Percentiles rank a stretch among this genome's conserved stretches.
Evolutionary conservation across 92 coral and sea anemone species (phyloP).

Genomic region (Bergia puertoricense): DNA sequence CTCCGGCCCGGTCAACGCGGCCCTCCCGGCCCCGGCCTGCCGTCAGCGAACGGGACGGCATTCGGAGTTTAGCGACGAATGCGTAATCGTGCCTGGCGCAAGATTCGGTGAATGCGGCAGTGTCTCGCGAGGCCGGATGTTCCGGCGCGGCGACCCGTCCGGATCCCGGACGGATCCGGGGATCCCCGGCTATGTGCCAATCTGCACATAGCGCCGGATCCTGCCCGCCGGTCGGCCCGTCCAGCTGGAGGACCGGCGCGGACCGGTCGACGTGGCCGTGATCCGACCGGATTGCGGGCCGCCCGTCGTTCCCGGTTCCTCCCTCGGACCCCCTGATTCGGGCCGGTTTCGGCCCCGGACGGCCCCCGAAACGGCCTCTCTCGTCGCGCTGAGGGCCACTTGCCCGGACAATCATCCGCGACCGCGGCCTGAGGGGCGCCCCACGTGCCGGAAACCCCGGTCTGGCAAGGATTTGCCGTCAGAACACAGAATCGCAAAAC

Average conservation of each 20-base stretch:
- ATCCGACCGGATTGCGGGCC: constrained; percentile 17
- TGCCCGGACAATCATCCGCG: constrained; percentile 1
- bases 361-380: not conserved
- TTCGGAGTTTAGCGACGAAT: constrained; percentile 14
- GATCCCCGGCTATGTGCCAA: constrained; percentile 16
- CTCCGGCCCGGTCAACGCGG: constrained; percentile 18
- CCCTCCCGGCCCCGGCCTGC: constrained; percentile 20
- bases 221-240: constrained; percentile 19
- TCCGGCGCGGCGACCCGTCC: constrained; percentile 19
- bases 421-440: constrained; percentile 3
- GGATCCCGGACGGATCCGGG: constrained; percentile 18
- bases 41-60: constrained; percentile 17
- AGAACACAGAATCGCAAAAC: constrained; percentile 2
- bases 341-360: not conserved
- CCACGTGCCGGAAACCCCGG: not conserved
- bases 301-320: not conserved
- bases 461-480: constrained; percentile 7
- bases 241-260: constrained; percentile 18
- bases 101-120: not conserved
- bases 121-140: constrained; percentile 17
- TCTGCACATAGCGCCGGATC: constrained; percentile 16
- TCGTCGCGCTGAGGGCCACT: not conserved
- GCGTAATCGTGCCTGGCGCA: constrained; percentile 13
- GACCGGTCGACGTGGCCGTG: constrained; percentile 18
- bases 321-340: constrained; percentile 1